Evolutionary conservation across 1,140 invertebrate genomes (phyloP), one percentile per base, ranked within the genome.

Genomic region (Leptinotarsa defecta): DNA sequence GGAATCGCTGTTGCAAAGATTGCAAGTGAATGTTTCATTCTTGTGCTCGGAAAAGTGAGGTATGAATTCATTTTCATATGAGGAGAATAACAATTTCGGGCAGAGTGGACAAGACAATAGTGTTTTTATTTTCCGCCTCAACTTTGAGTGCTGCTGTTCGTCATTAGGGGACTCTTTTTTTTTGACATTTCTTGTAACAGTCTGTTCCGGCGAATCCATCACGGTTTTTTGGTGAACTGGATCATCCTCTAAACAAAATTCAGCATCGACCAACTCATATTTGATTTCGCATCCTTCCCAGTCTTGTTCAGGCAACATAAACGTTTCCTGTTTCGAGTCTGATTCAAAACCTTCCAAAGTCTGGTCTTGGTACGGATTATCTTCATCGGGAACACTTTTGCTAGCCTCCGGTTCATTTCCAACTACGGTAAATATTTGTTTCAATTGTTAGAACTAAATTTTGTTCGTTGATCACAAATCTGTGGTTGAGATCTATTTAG

Each of bases 91-190:
- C 22, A 57, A 17, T 22, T 57, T 27, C 11, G 69, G 69, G 22
- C 69, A 71, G 5, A 71, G 17, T 3, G 69, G 69, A 57, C 69
- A 71, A 71, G 52, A 43, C 20, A 57, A 57, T 1, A 19, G 43
- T 48, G 24, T 72, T 71, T 48, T 71, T 17, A 61, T 49, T 65
- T 72, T 71, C 49, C 43, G 65, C 48, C 62, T 65, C 20, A 62
- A 17, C 20, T 62, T 62, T 19, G 61, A 17, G 11, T 62, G 8
- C 61, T 62, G 17, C 17, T 62, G 20, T 62, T 3, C 20, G 13
- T 62, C 1, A n/a, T 3, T 0, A 6, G 15, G 2, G 2, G 61
- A n/a, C 8, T 62, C 17, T 19, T 62, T 19, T n/a, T 62, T 19
- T 17, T 62, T 62, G 15, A 62, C 20, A 62, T 43, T 43, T 43